These are phyloP conservation scores for Agelastica alni DNA, from an alignment of 2,888 invertebrate species.

Conservation along the genomic window DNA sequence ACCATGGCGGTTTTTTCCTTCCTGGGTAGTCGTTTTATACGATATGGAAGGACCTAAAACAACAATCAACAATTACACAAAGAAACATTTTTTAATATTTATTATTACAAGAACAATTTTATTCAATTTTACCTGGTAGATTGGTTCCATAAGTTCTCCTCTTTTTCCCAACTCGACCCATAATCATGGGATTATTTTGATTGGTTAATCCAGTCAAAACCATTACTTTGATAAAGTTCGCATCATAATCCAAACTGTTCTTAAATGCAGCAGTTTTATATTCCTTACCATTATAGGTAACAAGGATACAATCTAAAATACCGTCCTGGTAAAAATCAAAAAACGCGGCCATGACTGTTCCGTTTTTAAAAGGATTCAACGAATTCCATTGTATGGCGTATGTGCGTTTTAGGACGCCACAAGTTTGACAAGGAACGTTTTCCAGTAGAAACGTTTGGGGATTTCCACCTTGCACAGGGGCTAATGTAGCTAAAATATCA, in stretches of 20 bases:
- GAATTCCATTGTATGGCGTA: constrained; percentile 80
- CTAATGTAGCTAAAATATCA: constrained; percentile 80
- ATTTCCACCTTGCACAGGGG: constrained; percentile 36
- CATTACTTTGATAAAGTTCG: constrained; percentile 94
- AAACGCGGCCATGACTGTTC: constrained; percentile 84
- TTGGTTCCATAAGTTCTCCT: constrained; percentile 86
- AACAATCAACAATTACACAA: too few species aligned
- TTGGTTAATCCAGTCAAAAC: constrained; percentile 84
- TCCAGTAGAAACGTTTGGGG: constrained; percentile 76
- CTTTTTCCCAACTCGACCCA: constrained; percentile 75
- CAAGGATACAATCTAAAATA: constrained; percentile 84
- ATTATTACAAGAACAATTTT: too few species aligned
- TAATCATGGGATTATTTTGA: constrained; percentile 69
- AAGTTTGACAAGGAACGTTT: constrained; percentile 74
- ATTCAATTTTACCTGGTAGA: constrained; percentile 89
- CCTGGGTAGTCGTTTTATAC: constrained; percentile 75
- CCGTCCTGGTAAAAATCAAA: constrained; percentile 95
- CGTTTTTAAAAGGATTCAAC: constrained; percentile 70
- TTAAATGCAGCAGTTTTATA: constrained; percentile 78
- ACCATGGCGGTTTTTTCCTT: constrained; percentile 78
- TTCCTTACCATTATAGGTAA: constrained; percentile 52
- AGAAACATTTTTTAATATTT: too few species aligned
- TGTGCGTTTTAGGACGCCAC: constrained; percentile 71
- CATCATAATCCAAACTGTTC: constrained; percentile 90
- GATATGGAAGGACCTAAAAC: constrained; percentile 37